Evolutionary conservation across 2,113 vertebrate genomes (phyloP).

Genomic region (Hippocampus barbouri): DNA sequence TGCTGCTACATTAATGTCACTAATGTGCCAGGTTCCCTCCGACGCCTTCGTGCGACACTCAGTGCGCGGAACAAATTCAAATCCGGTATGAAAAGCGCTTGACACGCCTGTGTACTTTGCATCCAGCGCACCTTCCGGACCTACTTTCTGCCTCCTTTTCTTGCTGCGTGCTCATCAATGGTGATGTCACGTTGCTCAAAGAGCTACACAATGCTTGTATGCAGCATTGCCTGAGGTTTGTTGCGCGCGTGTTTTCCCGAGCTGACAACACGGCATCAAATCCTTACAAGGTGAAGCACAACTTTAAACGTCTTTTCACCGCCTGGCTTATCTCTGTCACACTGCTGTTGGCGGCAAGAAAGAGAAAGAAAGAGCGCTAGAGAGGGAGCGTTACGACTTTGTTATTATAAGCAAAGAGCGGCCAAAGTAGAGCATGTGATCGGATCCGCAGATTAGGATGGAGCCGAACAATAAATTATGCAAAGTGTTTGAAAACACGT

Average conservation of each 20-base stretch:
- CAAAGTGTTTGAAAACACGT: slow-evolving; percentile 78
- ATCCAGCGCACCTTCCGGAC: slow-evolving; percentile 7
- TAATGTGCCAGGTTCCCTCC: slow-evolving; percentile 17
- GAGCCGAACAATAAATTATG: slow-evolving; percentile 77
- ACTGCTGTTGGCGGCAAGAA: slow-evolving; percentile 68
- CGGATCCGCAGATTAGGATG: slow-evolving; percentile 76
- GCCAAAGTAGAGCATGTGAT: slow-evolving; percentile 63
- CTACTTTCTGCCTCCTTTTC: slow-evolving; percentile 28
- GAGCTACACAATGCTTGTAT: slow-evolving; percentile 56
- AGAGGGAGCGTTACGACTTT: slow-evolving; percentile 68
- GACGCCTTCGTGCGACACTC: slow-evolving; percentile 19
- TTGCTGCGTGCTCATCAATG: slow-evolving; percentile 35
- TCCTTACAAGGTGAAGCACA: slow-evolving; percentile 65
- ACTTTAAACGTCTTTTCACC: slow-evolving; percentile 62
- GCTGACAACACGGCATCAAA: slow-evolving; percentile 66
- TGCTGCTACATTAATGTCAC: slow-evolving; percentile 25
- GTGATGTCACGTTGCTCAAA: slow-evolving; percentile 41
- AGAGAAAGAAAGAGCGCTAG: slow-evolving; percentile 41
- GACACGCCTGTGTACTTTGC: slow-evolving; percentile 16
- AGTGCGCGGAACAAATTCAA: slow-evolving; percentile 8
- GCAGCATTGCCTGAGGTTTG: slow-evolving; percentile 56
- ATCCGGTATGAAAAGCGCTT: slow-evolving; percentile 16
- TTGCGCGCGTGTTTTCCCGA: slow-evolving; percentile 40
- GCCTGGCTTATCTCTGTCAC: slow-evolving; percentile 66
- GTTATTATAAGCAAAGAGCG: slow-evolving; percentile 62